These are phyloP conservation scores for Machaerirhynchus nigripectus DNA, from an alignment of 2,113 vertebrate species.

Conservation along the genomic window DNA sequence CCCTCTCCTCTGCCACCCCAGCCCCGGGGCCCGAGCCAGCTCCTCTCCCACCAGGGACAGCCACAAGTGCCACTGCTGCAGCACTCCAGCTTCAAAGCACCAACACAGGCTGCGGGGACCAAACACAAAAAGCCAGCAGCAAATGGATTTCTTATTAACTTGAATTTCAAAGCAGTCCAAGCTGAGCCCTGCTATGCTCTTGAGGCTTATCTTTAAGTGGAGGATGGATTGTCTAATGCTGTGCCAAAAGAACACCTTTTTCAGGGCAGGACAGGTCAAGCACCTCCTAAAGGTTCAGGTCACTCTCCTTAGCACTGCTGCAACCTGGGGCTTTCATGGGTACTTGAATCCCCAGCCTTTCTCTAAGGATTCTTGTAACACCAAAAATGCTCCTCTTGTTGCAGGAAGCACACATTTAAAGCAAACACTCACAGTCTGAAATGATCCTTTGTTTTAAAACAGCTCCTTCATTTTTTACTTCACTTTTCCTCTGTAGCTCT, in stretches of 20 bases:
- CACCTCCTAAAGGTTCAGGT: background rate
- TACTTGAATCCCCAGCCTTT: background rate
- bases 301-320: background rate
- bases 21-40: background rate
- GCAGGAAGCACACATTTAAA: background rate
- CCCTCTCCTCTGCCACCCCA: background rate
- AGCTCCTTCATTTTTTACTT: background rate
- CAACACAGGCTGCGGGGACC: background rate
- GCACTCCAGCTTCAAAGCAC: background rate
- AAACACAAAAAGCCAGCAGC: background rate
- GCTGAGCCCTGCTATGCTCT: background rate
- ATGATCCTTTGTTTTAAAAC: background rate
- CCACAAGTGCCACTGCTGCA: background rate
- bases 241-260: background rate
- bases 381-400: background rate
- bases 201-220: conserved; percentile 27
- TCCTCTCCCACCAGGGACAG: background rate
- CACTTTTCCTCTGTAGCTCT: background rate
- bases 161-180: conserved; percentile 19
- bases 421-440: conserved; percentile 27
- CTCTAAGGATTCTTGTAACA: background rate
- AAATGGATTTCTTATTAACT: background rate
- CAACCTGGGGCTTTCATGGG: background rate
- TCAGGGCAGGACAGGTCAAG: background rate
- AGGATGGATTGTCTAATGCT: background rate